A percentile compares a stretch with the other conserved stretches of the same genome.
These are phyloP conservation scores for Heteromormyrus szaboi DNA, from an alignment of 2,797 vertebrate species.

Conservation along the genomic window DNA sequence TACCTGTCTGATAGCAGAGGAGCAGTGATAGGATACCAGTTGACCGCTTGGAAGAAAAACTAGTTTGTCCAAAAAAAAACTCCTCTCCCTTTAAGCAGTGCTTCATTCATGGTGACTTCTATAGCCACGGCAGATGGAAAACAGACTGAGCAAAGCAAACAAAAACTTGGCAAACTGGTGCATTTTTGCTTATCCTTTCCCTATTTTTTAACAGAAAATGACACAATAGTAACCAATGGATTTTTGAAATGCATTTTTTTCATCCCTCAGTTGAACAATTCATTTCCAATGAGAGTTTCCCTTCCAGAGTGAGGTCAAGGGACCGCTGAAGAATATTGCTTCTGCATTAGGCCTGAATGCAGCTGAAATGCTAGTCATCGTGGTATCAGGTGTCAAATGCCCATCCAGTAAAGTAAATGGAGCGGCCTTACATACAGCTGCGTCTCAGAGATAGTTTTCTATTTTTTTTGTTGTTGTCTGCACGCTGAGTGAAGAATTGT, in stretches of 20 bases:
- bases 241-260: background rate
- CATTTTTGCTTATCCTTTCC: background rate
- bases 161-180: background rate
- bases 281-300: background rate
- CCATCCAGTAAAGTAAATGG: slow-evolving; percentile 25
- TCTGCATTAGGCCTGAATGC: background rate
- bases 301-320: background rate
- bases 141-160: background rate
- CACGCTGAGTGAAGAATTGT: slow-evolving; percentile 50
- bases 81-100: background rate
- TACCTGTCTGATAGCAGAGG: background rate
- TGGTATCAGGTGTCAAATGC: slow-evolving; percentile 51
- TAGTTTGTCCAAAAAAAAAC: background rate
- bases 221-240: background rate
- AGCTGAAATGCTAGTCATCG: slow-evolving; percentile 25
- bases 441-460: slow-evolving; percentile 37
- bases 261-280: background rate
- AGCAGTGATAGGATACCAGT: background rate
- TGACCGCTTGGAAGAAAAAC: background rate
- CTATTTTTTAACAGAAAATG: background rate
- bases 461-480: slow-evolving; percentile 42
- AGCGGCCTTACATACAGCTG: background rate
- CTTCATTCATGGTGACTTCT: background rate
- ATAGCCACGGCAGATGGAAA: background rate
- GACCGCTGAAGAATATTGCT: background rate